Percentiles rank a stretch among this genome's conserved stretches.
Conservation (phyloP, 2,797 vertebrate genomes). For the Tamandua tetradactyla region DNA sequence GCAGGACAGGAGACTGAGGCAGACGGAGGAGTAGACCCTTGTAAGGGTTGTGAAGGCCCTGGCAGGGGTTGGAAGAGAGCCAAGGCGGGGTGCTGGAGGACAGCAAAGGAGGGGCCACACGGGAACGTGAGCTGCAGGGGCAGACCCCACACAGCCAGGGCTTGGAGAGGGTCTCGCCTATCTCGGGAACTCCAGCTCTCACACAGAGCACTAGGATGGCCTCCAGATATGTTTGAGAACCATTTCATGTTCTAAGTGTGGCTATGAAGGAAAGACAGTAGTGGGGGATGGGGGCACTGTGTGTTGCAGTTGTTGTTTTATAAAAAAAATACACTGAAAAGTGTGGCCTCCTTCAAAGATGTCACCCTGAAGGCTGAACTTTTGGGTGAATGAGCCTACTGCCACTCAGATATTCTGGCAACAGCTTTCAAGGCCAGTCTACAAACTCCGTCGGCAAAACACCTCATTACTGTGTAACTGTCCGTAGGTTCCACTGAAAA, state of each 20-base stretch:
- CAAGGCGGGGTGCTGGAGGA: not conserved
- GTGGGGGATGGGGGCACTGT: not conserved
- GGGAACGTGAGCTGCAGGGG: not conserved
- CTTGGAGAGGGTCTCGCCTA: not conserved
- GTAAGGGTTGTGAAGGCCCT: not conserved
- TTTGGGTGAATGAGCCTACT: not conserved
- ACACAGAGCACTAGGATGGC: not conserved
- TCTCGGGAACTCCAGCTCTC: not conserved
- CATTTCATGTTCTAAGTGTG: not conserved
- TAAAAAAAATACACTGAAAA: not conserved
- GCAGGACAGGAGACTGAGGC: not conserved
- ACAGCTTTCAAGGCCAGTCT: not conserved
- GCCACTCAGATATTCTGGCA: not conserved
- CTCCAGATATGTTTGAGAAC: not conserved
- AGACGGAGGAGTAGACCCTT: not conserved
- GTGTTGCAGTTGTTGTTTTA: not conserved
- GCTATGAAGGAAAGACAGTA: not conserved
- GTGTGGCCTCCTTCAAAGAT: not conserved
- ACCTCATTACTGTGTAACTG: not conserved
- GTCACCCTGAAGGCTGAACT: not conserved
- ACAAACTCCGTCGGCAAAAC: not conserved
- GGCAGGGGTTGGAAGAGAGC: not conserved
- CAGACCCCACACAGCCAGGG: accelerated
- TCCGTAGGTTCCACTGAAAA: not conserved
- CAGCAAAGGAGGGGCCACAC: not conserved